Percentiles rank a stretch among this genome's conserved stretches.
Conservation (phyloP, 1,140 invertebrate genomes). For the Pseudachorutes palmiensis region DNA sequence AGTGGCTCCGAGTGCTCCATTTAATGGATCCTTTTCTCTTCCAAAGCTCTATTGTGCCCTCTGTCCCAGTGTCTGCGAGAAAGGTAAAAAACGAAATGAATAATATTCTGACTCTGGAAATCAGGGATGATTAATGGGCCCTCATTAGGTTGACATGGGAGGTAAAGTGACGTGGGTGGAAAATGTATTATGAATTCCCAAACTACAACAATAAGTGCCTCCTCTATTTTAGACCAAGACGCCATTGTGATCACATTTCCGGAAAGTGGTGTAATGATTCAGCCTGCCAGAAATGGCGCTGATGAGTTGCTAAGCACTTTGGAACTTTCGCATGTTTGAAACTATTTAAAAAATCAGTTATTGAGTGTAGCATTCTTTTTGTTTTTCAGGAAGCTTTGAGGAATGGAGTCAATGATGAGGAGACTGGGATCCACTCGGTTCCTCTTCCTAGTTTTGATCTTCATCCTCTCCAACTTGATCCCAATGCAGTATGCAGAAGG, state of each 20-base stretch:
- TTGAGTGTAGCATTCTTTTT: background rate
- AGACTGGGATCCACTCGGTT: slow-evolving; percentile 4
- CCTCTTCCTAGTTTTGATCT: slow-evolving; percentile 30
- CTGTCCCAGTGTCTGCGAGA: background rate
- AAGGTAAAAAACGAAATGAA: slow-evolving; percentile 23
- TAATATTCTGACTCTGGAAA: slow-evolving; percentile 24
- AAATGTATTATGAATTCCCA: slow-evolving; percentile 14
- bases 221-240: background rate
- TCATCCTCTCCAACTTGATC: slow-evolving; percentile 32
- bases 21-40: no score
- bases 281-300: no score
- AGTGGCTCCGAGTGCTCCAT: background rate
- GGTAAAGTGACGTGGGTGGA: slow-evolving; percentile 4
- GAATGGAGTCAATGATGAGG: background rate
- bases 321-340: background rate
- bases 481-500: slow-evolving; percentile 36
- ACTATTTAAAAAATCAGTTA: background rate
- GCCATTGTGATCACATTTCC: background rate
- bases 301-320: no score
- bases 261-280: no score
- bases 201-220: background rate
- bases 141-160: slow-evolving; percentile 36
- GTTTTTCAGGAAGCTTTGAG: background rate
- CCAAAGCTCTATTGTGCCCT: no score
- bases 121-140: slow-evolving; percentile 36